Percentiles rank a stretch among this genome's conserved stretches.
These are phyloP conservation scores for Heteractis magnifica DNA, from an alignment of 92 coral and sea anemone species.

Conservation along the genomic window DNA sequence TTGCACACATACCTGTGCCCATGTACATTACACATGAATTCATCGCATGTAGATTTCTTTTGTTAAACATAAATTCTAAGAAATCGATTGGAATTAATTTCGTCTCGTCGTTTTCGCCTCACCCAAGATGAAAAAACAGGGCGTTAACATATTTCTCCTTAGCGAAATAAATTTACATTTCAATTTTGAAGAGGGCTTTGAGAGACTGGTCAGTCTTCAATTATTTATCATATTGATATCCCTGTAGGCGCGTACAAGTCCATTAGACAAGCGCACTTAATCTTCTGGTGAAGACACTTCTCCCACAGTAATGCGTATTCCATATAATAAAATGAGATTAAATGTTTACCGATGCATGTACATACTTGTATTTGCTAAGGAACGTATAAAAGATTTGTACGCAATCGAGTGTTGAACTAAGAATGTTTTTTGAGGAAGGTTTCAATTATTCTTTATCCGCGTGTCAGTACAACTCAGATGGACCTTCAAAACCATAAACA, in stretches of 20 bases:
- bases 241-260: background rate
- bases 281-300: background rate
- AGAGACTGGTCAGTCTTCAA: background rate
- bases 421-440: too few relatives aligned
- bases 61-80: too few relatives aligned
- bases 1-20: background rate
- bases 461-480: background rate
- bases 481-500: background rate
- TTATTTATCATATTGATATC: background rate
- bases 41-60: background rate
- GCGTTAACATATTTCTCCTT: background rate
- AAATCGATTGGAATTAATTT: too few relatives aligned
- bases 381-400: background rate
- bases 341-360: background rate
- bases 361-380: background rate
- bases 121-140: background rate
- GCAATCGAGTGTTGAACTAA: too few relatives aligned
- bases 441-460: too few relatives aligned
- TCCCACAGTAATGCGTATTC: background rate
- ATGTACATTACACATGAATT: background rate
- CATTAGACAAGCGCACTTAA: background rate
- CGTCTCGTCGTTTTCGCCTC: background rate
- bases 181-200: background rate
- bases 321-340: background rate
- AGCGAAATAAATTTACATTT: constrained; percentile 7